Evolutionary conservation across 2,888 invertebrate species (phyloP).

Genomic region (Aethes cnicana): DNA sequence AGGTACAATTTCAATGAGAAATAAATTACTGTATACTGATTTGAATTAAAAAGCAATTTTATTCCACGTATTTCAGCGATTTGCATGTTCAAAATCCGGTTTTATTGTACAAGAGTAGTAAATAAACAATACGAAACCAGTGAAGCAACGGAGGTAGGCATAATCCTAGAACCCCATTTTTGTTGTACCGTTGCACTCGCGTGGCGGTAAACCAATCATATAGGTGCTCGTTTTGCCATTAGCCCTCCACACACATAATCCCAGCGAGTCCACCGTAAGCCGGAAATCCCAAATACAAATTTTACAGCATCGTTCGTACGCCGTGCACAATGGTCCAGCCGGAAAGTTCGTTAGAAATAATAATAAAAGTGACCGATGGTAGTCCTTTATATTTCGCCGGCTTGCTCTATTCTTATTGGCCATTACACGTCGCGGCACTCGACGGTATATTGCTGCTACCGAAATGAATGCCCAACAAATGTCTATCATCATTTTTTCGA

Average conservation of each 20-base stretch:
- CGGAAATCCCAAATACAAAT: conserved; percentile 22
- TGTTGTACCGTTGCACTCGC: neutral
- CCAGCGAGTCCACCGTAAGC: neutral
- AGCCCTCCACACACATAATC: neutral
- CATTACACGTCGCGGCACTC: conserved; percentile 29
- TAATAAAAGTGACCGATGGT: conserved; percentile 30
- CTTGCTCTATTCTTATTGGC: conserved; percentile 29
- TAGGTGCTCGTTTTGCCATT: neutral
- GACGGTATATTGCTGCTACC: conserved; percentile 25
- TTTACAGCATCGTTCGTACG: conserved; percentile 20
- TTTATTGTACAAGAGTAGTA: too few species aligned
- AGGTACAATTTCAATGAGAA: too few species aligned
- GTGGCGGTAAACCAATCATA: neutral
- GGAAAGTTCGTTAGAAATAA: conserved; percentile 29
- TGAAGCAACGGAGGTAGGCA: too few species aligned
- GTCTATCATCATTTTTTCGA: conserved; percentile 31
- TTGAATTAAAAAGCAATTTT: too few species aligned
- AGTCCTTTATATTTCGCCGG: conserved; percentile 28
- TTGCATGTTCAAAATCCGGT: too few species aligned
- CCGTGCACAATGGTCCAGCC: conserved; percentile 12
- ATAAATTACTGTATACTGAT: too few species aligned
- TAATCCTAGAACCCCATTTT: neutral
- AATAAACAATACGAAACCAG: too few species aligned
- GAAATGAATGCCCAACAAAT: conserved; percentile 28
- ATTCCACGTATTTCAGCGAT: too few species aligned